Base-by-base conservation (phyloP, 2,888 invertebrate genomes). In the Adela reaumurella region DNA sequence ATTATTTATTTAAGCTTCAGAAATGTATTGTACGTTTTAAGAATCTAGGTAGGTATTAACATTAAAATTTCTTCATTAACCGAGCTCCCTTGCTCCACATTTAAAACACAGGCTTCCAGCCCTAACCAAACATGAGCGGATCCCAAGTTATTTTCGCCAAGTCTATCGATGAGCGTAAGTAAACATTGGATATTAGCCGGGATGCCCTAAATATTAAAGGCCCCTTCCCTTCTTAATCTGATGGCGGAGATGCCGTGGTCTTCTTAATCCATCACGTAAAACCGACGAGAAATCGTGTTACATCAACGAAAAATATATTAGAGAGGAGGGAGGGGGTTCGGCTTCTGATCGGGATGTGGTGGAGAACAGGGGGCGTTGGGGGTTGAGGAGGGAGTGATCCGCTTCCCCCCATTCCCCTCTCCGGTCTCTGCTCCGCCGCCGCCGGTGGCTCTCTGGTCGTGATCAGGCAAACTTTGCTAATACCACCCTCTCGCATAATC, bases 241-340 rank as follows among this genome's bases (percentile, higher is more conserved):
- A 54, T 64, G 67, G 68, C 64, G 70, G 70, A 67, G 68, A 67
- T 69, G 70, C 64, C 67, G 63, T 14, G 35, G 48, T 51, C 67
- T 68, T 68, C 74, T 77, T 80, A 79, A 80, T 80, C 80, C 78
- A 77, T 80, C 80, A 79, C 80, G 80, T 79, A 80, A 78, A 71
- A 70, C 72, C 77, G 70, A 71, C 77, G 74, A 74, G 77, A 80
- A 79, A 79, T 78, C 78, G 78, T 77, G 79, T 79, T 78, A 79
- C 78, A 80, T 79, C 78, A 77, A 79, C 80, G 80, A 79, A 79
- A 80, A 80, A 80, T 80, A 77, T 80, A 80, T 79, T 79, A 80
- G 74, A 70, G 66, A 63, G 62, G 64, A 24, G 24, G n/a, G 24
- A 24, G 4, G 35, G 35, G 35, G 11, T 35, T 14, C 35, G 4